Conservation (phyloP, 2,888 invertebrate species). For the Sclerodermus sp. region DNA sequence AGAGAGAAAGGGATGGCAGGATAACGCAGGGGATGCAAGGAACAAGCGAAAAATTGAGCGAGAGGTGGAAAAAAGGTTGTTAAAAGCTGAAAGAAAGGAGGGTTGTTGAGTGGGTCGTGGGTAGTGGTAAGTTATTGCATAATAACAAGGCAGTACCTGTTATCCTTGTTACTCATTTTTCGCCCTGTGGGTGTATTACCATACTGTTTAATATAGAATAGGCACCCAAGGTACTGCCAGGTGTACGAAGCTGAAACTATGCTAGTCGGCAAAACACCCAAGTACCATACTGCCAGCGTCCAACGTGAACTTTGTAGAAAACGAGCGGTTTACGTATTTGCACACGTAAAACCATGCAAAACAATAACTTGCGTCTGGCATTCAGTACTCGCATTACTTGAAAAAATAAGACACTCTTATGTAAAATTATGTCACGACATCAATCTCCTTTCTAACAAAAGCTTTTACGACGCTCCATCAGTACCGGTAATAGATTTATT, state of each 20-base stretch:
- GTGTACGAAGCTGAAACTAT: background rate
- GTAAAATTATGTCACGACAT: constrained; percentile 2
- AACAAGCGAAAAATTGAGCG: constrained; percentile 15
- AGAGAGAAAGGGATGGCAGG: background rate
- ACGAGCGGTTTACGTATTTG: constrained; percentile 26
- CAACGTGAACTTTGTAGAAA: constrained; percentile 19
- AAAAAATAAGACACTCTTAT: no score
- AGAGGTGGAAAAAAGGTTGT: constrained; percentile 5
- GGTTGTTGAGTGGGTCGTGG: constrained; percentile 1
- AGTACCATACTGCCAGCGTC: constrained; percentile 6
- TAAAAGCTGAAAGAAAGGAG: constrained; percentile 1
- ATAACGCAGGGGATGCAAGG: background rate
- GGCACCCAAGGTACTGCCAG: constrained; percentile 14
- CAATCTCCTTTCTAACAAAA: no score
- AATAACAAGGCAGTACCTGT: constrained; percentile 46
- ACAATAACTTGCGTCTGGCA: no score
- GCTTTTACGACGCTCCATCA: no score
- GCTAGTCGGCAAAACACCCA: no score
- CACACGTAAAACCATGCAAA: constrained; percentile 28
- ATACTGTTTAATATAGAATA: constrained; percentile 54
- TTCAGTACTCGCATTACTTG: no score
- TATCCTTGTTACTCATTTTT: constrained; percentile 50
- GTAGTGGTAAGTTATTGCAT: constrained; percentile 48
- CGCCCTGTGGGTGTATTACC: constrained; percentile 44
- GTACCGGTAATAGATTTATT: no score